phyloP scores from a whole-genome alignment of 2,888 invertebrate genomes.

The Amphiduros pacificus region DNA sequence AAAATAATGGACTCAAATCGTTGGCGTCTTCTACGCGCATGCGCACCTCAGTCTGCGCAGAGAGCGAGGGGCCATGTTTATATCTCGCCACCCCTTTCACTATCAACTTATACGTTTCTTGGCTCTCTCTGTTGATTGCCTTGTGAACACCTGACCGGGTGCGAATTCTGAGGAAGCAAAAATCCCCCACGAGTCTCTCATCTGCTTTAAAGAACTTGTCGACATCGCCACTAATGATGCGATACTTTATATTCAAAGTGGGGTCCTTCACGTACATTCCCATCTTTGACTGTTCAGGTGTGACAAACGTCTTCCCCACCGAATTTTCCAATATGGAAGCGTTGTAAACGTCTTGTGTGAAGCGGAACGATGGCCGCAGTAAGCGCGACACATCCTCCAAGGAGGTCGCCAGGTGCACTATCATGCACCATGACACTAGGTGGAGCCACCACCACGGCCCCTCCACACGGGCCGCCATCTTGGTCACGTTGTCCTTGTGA shows the following conservation, averaged over 20 bases:
- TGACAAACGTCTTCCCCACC: conserved; percentile 75
- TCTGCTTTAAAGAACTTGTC: conserved; percentile 90
- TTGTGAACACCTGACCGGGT: conserved; percentile 84
- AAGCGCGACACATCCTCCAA: too few species aligned
- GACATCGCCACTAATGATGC: conserved; percentile 83
- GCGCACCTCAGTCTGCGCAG: conserved; percentile 63
- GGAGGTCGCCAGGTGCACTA: too few species aligned
- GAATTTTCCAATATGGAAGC: conserved; percentile 51
- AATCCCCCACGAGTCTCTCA: conserved; percentile 85
- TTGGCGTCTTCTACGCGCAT: conserved; percentile 58
- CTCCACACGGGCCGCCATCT: too few species aligned
- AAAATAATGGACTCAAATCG: conserved; percentile 91
- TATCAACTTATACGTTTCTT: conserved; percentile 78
- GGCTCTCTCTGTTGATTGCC: conserved; percentile 90
- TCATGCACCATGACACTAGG: too few species aligned
- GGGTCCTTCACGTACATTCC: conserved; percentile 70
- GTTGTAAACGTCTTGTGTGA: conserved; percentile 51
- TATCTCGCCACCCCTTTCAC: conserved; percentile 69
- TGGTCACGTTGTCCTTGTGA: too few species aligned
- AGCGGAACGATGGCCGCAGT: too few species aligned
- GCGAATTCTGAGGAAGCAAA: conserved; percentile 87
- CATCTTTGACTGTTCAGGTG: conserved; percentile 72
- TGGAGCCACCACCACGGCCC: too few species aligned
- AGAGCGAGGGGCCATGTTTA: conserved; percentile 58
- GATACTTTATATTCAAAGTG: conserved; percentile 70